Evolutionary conservation across 2,888 invertebrate genomes (phyloP).

Genomic region (Adelognathus sp.): DNA sequence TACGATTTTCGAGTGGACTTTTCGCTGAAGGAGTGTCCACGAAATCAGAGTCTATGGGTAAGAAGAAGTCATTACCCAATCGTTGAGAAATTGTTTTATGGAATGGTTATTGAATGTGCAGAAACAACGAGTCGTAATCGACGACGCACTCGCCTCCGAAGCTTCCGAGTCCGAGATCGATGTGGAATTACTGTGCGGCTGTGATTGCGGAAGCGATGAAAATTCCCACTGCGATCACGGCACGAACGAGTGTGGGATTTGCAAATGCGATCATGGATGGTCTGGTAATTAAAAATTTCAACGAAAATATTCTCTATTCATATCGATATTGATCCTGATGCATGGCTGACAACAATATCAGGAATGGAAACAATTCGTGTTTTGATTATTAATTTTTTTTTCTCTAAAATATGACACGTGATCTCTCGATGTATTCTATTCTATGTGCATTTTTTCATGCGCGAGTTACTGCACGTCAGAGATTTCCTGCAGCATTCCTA

Average conservation of each 20-base stretch:
- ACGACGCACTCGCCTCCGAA: constrained; percentile 89
- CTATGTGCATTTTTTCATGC: not conserved
- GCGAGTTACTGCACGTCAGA: constrained; percentile 70
- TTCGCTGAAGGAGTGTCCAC: constrained; percentile 83
- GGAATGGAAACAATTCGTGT: no score
- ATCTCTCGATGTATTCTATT: not conserved
- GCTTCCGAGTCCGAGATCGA: constrained; percentile 84
- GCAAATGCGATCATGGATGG: constrained; percentile 86
- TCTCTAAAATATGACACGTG: not conserved
- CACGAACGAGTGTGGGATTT: constrained; percentile 85
- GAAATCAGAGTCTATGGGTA: constrained; percentile 82
- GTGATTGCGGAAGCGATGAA: constrained; percentile 83
- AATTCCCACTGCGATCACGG: constrained; percentile 82
- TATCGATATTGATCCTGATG: no score
- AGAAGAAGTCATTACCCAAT: not conserved
- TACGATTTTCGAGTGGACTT: constrained; percentile 86
- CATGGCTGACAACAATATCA: no score
- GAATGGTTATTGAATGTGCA: constrained; percentile 58
- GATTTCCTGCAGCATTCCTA: constrained; percentile 78
- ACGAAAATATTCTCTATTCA: no score
- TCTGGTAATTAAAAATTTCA: constrained; percentile 72
- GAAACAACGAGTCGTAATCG: constrained; percentile 84
- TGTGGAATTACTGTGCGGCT: constrained; percentile 89
- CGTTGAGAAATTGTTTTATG: not conserved
- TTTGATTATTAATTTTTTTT: constrained; percentile 29